phyloP scores from a whole-genome alignment of 2,888 invertebrate genomes.

The Sinopyrophorus schimmeli region DNA sequence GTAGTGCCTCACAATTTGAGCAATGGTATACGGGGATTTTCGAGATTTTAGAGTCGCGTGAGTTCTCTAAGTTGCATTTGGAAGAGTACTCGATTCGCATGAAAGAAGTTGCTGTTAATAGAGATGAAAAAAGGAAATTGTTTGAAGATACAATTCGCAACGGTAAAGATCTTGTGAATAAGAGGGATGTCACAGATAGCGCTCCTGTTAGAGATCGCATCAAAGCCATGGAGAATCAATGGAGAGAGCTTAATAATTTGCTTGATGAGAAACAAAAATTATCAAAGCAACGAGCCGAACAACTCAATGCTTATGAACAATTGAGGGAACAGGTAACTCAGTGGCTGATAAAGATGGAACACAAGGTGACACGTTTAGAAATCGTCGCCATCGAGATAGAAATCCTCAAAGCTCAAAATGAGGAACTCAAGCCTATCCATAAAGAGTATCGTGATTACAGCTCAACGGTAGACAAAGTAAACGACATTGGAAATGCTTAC shows the following conservation, averaged over 20 bases:
- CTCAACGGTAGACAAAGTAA: constrained; percentile 84
- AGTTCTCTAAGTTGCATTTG: constrained; percentile 67
- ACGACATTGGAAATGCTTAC: constrained; percentile 85
- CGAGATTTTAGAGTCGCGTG: constrained; percentile 75
- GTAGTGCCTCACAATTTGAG: constrained; percentile 70
- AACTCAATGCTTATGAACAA: constrained; percentile 82
- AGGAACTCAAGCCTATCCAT: constrained; percentile 80
- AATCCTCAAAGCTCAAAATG: constrained; percentile 78
- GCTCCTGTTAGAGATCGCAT: constrained; percentile 81
- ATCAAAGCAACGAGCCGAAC: constrained; percentile 82
- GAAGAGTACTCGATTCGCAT: constrained; percentile 66
- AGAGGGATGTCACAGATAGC: constrained; percentile 89
- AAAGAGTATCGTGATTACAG: constrained; percentile 89
- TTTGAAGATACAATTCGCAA: constrained; percentile 80
- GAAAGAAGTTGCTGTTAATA: constrained; percentile 55
- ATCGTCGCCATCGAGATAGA: constrained; percentile 89
- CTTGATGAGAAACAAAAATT: constrained; percentile 85
- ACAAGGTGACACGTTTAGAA: constrained; percentile 72
- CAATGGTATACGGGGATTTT: constrained; percentile 70
- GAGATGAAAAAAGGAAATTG: constrained; percentile 61
- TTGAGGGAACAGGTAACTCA: constrained; percentile 79
- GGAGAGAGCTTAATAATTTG: constrained; percentile 82
- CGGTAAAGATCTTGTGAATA: constrained; percentile 78
- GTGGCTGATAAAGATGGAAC: constrained; percentile 85
- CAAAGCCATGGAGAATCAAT: constrained; percentile 82